phyloP scores from a whole-genome alignment of 1,140 invertebrate species.

The Pemphigus obesinymphae region DNA sequence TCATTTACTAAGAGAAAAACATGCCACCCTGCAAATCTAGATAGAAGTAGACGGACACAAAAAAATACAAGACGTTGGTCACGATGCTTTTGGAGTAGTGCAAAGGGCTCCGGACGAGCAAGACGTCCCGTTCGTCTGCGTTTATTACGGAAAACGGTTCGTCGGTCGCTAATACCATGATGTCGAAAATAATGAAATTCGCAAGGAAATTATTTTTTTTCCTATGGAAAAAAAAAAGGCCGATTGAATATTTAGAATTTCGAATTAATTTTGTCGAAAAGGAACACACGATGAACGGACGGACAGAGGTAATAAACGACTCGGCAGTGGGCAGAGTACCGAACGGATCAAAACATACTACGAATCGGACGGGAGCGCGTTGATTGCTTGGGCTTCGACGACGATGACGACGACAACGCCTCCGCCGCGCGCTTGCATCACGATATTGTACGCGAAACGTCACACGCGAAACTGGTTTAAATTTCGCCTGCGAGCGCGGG shows the following conservation, averaged over 20 bases:
- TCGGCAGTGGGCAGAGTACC: background rate
- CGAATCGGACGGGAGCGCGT: background rate
- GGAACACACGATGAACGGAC: background rate
- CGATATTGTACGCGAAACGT: background rate
- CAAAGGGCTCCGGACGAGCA: background rate
- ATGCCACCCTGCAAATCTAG: constrained; percentile 3
- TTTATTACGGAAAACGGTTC: constrained; percentile 5
- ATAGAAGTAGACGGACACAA: constrained; percentile 18
- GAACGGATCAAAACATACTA: background rate
- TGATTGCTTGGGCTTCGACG: background rate
- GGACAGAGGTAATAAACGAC: background rate
- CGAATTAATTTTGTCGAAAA: too few relatives aligned
- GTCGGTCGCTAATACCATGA: background rate
- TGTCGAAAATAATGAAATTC: too few relatives aligned
- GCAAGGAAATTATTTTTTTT: too few relatives aligned
- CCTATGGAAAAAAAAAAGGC: too few relatives aligned
- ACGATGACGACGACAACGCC: too few relatives aligned
- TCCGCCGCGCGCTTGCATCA: background rate
- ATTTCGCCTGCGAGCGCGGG: background rate
- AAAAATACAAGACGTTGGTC: constrained; percentile 16
- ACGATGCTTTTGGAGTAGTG: constrained; percentile 13
- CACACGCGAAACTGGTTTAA: background rate
- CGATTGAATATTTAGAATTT: too few relatives aligned
- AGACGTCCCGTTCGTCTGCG: background rate
- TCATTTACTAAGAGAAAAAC: constrained; percentile 22